Conservation (phyloP, 1,140 invertebrate genomes). For the Drosophila nebulosa region DNA sequence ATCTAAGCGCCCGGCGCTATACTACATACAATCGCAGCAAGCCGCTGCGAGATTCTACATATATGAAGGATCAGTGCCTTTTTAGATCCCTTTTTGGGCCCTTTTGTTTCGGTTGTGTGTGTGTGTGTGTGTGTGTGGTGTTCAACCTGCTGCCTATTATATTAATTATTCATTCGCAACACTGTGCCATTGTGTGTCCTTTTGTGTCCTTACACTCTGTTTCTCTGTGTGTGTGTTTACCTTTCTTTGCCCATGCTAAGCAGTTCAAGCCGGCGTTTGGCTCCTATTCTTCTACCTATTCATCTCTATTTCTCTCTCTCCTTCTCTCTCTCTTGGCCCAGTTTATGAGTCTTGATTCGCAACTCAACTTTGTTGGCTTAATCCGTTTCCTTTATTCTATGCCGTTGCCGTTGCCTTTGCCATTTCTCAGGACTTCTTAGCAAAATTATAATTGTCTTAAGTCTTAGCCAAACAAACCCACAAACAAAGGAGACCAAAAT, state of each 20-base stretch:
- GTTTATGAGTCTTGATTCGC: neutral
- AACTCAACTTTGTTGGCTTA: neutral
- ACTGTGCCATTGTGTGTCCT: slow-evolving; percentile 66
- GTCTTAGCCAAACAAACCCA: neutral
- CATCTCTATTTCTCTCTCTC: neutral
- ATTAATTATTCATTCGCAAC: slow-evolving; percentile 74
- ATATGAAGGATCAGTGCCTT: slow-evolving; percentile 56
- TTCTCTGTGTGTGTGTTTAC: slow-evolving; percentile 38
- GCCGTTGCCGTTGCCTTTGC: slow-evolving; percentile 28
- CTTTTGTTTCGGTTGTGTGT: slow-evolving; percentile 44
- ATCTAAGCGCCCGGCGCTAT: slow-evolving; percentile 67
- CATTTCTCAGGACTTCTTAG: slow-evolving; percentile 22
- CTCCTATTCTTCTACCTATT: neutral
- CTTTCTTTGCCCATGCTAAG: slow-evolving; percentile 25
- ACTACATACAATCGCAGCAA: neutral
- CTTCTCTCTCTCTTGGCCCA: too few species aligned
- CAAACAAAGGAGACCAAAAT: neutral
- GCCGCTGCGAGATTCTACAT: too few species aligned
- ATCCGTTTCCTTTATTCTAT: slow-evolving; percentile 34
- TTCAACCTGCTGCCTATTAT: slow-evolving; percentile 67
- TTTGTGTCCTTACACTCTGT: neutral
- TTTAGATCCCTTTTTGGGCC: slow-evolving; percentile 34
- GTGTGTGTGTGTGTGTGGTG: slow-evolving; percentile 23
- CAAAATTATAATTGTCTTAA: slow-evolving; percentile 67
- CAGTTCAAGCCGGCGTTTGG: slow-evolving; percentile 43